Conservation (phyloP, 1,140 invertebrate species). For the Olivierus martensii region DNA sequence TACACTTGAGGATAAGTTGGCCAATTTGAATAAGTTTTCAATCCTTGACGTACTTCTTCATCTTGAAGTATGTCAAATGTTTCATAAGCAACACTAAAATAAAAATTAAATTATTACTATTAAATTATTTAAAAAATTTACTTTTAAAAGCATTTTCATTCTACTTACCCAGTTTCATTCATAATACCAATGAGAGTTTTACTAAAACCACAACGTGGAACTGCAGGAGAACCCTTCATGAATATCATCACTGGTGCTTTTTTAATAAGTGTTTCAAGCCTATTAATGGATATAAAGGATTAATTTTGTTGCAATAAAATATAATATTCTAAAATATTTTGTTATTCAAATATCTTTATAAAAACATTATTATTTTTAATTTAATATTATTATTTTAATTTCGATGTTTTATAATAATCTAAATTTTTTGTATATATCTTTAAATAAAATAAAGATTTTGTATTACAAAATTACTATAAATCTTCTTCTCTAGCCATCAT, state of each 20-base stretch:
- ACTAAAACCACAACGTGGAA: constrained; percentile 61
- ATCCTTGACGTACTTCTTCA: constrained; percentile 75
- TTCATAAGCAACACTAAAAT: background rate
- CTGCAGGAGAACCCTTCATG: constrained; percentile 82
- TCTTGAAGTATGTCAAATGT: constrained; percentile 76
- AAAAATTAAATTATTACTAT: background rate
- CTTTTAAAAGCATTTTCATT: too few species aligned
- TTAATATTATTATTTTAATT: too few species aligned
- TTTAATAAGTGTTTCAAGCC: constrained; percentile 68
- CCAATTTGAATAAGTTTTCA: constrained; percentile 91
- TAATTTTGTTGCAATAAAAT: too few species aligned
- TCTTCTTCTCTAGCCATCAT: too few species aligned
- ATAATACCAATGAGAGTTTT: background rate
- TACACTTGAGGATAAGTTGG: constrained; percentile 86
- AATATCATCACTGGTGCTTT: constrained; percentile 81
- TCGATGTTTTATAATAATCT: too few species aligned
- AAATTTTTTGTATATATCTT: too few species aligned
- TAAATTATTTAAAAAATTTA: background rate
- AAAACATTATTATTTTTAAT: too few species aligned
- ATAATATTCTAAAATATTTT: too few species aligned
- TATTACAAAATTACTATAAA: too few species aligned
- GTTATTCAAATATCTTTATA: too few species aligned
- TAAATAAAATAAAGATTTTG: too few species aligned
- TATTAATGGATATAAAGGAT: too few species aligned
- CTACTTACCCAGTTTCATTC: background rate